These are phyloP conservation scores for Pygmarrhopalites habei DNA, from an alignment of 1,140 invertebrate genomes.

Conservation along the genomic window DNA sequence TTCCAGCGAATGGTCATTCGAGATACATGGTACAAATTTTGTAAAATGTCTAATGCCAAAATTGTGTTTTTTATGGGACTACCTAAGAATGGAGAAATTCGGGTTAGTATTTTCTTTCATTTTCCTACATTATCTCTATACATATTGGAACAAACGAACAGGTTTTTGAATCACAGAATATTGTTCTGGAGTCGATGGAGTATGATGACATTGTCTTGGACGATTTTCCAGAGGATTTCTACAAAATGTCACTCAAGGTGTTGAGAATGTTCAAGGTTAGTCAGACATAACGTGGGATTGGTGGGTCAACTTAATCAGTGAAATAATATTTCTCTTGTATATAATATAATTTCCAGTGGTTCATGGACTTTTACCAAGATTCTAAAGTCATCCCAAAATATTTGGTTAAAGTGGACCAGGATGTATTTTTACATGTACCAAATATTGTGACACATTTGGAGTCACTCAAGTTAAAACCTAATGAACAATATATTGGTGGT, in stretches of 20 bases:
- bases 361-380: background rate
- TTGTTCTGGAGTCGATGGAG: background rate
- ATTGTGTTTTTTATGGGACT: background rate
- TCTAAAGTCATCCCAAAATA: background rate
- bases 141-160: too few relatives aligned
- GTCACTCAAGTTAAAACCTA: background rate
- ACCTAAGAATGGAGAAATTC: background rate
- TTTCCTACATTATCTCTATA: background rate
- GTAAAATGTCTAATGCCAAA: background rate
- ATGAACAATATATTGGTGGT: background rate
- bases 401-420: background rate
- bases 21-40: background rate
- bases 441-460: background rate
- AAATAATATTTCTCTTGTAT: too few relatives aligned
- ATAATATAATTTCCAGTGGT: too few relatives aligned
- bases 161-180: background rate
- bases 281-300: too few relatives aligned
- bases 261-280: background rate
- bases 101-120: background rate
- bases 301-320: too few relatives aligned
- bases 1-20: background rate
- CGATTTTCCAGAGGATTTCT: background rate
- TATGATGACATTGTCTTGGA: background rate
- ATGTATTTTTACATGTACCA: background rate
- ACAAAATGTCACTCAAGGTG: background rate